Conservation (phyloP, 2,797 vertebrate species). For the Acropternis orthonyx region DNA sequence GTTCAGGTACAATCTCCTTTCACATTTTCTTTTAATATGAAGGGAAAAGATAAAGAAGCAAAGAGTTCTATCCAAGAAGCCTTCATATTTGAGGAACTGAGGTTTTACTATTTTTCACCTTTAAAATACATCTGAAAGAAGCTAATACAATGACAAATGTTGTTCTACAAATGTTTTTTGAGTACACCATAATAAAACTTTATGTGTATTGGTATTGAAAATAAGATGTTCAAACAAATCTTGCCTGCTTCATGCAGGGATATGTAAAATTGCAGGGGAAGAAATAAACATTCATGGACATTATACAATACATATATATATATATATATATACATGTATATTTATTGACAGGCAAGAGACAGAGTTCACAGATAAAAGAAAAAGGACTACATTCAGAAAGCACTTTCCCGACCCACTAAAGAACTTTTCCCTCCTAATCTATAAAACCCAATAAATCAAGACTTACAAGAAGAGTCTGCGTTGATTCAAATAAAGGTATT, state of each 20-base stretch:
- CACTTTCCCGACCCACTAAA: not conserved
- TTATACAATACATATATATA: too few species aligned
- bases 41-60: conserved; percentile 20
- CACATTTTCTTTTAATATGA: conserved; percentile 30
- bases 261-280: not conserved
- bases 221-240: not conserved
- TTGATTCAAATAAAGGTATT: not conserved
- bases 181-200: not conserved
- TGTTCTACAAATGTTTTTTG: not conserved
- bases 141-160: not conserved
- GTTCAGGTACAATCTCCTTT: conserved; percentile 62
- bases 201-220: not conserved
- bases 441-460: not conserved
- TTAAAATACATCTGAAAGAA: not conserved
- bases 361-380: not conserved
- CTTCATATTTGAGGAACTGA: not conserved
- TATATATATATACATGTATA: rapidly evolving
- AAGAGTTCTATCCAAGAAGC: not conserved
- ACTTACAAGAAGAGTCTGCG: not conserved
- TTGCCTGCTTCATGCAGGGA: not conserved
- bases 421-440: not conserved
- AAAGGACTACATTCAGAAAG: not conserved
- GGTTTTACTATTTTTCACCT: not conserved
- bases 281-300: not conserved
- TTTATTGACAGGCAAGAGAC: not conserved